Conservation (phyloP, 1,140 invertebrate species). For the Cotesia typhae region DNA sequence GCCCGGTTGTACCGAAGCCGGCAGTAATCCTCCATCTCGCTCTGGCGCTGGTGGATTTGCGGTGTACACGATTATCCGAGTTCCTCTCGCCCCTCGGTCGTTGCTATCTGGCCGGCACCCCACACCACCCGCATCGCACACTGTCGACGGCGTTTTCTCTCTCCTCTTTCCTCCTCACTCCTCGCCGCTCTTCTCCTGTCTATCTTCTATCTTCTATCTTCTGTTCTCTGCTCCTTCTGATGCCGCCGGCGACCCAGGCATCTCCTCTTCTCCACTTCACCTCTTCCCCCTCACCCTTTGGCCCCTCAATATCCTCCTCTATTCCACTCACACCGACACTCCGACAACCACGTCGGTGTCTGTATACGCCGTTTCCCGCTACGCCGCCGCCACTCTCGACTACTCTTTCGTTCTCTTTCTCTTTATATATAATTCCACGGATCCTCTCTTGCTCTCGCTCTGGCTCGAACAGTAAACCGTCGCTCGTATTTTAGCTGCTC, state of each 20-base stretch:
- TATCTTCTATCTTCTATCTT: slow-evolving; percentile 10
- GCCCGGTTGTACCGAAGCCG: neutral
- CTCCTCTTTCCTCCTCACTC: slow-evolving; percentile 9
- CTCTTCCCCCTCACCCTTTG: slow-evolving; percentile 16
- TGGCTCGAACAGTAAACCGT: slow-evolving; percentile 41
- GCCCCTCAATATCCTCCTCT: slow-evolving; percentile 10
- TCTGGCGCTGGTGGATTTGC: slow-evolving; percentile 52
- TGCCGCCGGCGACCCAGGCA: slow-evolving; percentile 26
- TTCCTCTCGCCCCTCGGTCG: slow-evolving; percentile 33
- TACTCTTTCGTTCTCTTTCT: too few relatives aligned
- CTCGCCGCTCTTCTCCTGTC: neutral
- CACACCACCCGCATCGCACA: slow-evolving; percentile 26
- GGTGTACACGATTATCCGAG: slow-evolving; percentile 50
- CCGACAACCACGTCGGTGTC: slow-evolving; percentile 11
- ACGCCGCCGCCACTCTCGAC: slow-evolving; percentile 14
- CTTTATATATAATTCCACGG: too few relatives aligned
- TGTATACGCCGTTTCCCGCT: slow-evolving; percentile 4
- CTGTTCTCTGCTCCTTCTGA: slow-evolving; percentile 4
- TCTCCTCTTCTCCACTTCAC: slow-evolving; percentile 28
- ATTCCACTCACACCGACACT: too few relatives aligned
- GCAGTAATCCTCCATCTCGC: slow-evolving; percentile 25
- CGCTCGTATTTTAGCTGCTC: slow-evolving; percentile 52
- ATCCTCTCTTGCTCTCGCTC: slow-evolving; percentile 1
- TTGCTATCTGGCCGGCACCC: slow-evolving; percentile 29
- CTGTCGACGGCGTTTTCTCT: slow-evolving; percentile 21